These are phyloP conservation scores for Heliconius nattereri DNA, from an alignment of 1,140 invertebrate species.

Conservation along the genomic window DNA sequence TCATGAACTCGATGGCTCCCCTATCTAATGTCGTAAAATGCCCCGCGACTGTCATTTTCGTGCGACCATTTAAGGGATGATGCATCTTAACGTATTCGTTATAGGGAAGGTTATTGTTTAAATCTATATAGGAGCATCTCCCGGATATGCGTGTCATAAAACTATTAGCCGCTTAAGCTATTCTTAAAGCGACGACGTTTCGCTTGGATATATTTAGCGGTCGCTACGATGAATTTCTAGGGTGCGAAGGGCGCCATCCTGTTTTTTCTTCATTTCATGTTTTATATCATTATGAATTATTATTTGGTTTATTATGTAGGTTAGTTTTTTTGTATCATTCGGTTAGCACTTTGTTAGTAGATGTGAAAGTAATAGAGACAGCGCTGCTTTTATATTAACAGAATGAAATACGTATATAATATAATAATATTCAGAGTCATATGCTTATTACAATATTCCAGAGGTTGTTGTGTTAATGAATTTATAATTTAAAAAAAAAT, in stretches of 20 bases:
- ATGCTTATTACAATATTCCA: too few species aligned
- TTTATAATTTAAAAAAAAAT: too few species aligned
- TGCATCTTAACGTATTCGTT: constrained; percentile 42
- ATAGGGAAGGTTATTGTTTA: constrained; percentile 52
- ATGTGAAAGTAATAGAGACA: too few species aligned
- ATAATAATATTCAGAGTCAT: too few species aligned
- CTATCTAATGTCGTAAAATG: constrained; percentile 69
- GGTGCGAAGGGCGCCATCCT: constrained; percentile 66
- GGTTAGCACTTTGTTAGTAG: constrained; percentile 58
- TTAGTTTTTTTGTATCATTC: not conserved
- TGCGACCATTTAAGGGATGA: constrained; percentile 33
- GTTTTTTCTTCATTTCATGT: constrained; percentile 60
- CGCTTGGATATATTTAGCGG: constrained; percentile 62
- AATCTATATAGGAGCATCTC: constrained; percentile 41
- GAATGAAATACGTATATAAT: too few species aligned
- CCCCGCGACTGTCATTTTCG: constrained; percentile 72
- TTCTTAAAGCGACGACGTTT: constrained; percentile 72
- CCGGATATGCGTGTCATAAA: constrained; percentile 78
- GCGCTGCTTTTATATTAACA: too few species aligned
- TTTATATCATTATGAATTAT: constrained; percentile 73
- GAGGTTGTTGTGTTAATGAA: too few species aligned
- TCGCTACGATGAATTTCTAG: constrained; percentile 49
- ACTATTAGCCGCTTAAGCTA: constrained; percentile 80
- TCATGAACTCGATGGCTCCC: constrained; percentile 59
- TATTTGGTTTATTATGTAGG: constrained; percentile 59